Evolutionary conservation across 2,113 vertebrate species (phyloP), one percentile per base, ranked within the genome.

Genomic region (Talpa occidentalis): DNA sequence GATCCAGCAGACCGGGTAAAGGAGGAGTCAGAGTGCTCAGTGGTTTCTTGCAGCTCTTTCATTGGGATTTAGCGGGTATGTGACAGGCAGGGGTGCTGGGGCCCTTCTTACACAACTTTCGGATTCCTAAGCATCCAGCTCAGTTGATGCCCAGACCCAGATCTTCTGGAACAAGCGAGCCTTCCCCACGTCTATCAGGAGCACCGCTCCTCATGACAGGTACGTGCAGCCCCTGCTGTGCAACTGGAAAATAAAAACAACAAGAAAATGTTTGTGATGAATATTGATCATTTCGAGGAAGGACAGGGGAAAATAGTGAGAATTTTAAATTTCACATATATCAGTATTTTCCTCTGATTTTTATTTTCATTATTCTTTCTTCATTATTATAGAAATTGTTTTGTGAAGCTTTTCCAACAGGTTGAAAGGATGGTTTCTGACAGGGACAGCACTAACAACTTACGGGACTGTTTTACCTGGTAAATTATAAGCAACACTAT

Each of bases 181-280:
- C 24, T 42, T 62, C 76, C 69, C 49, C 54, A 5, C 69, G 2
- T 60, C 10, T 0, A 16, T 30, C 32, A 40, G 73, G 74, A 32
- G 11, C 21, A 47, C 22, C 16, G 5, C 16, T 59, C 56, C 16
- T 59, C 37, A 96, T 97, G 97, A 73, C 95, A 96, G 96, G 97
- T 97, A 96, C 4, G n/a, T n/a, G n/a, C n/a, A n/a, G n/a, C n/a
- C n/a, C n/a, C n/a, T n/a, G n/a, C n/a, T n/a, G n/a, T n/a, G n/a
- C n/a, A n/a, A n/a, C n/a, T n/a, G n/a, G n/a, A n/a, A n/a, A n/a
- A n/a, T n/a, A n/a, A n/a, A n/a, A n/a, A 62, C 56, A 80, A 66
- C 2, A 44, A 76, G 74, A 52, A 64, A 64, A 4, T 0, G 0
- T 37, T 12, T 52, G 28, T 84, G 2, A n/a, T 4, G 35, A 44